Evolutionary conservation across 2,113 vertebrate genomes (phyloP).

Genomic region (Gavia stellata): DNA sequence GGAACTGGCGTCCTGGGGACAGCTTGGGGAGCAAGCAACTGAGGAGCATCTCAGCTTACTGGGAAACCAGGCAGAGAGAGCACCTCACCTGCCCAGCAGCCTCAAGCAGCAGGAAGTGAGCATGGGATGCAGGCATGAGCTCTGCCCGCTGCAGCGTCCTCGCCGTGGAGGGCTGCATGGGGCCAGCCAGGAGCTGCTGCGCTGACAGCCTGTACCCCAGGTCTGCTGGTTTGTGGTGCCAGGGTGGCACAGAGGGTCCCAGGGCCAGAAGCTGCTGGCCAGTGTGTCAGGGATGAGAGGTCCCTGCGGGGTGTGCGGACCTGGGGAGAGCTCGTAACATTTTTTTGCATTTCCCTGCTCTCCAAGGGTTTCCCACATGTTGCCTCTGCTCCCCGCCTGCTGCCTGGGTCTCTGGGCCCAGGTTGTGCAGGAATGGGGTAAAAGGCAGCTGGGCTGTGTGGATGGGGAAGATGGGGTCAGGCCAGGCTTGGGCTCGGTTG

Average conservation of each 20-base stretch:
- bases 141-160: neutral
- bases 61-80: neutral
- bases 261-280: neutral
- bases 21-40: neutral
- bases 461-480: neutral
- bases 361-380: accelerated
- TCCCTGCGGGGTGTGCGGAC: accelerated
- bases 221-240: neutral
- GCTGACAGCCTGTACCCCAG: neutral
- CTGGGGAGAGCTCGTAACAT: neutral
- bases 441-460: neutral
- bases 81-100: neutral
- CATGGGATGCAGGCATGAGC: neutral
- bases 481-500: accelerated
- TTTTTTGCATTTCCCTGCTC: neutral
- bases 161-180: accelerated
- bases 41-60: neutral
- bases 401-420: neutral
- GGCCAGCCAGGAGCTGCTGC: neutral
- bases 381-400: neutral
- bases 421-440: neutral
- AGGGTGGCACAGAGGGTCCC: neutral
- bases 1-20: neutral
- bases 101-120: neutral
- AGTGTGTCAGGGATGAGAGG: neutral